Evolutionary conservation across 2,113 vertebrate genomes (phyloP), one percentile per base, ranked within the genome.

Genomic region (Hiodon alosoides): DNA sequence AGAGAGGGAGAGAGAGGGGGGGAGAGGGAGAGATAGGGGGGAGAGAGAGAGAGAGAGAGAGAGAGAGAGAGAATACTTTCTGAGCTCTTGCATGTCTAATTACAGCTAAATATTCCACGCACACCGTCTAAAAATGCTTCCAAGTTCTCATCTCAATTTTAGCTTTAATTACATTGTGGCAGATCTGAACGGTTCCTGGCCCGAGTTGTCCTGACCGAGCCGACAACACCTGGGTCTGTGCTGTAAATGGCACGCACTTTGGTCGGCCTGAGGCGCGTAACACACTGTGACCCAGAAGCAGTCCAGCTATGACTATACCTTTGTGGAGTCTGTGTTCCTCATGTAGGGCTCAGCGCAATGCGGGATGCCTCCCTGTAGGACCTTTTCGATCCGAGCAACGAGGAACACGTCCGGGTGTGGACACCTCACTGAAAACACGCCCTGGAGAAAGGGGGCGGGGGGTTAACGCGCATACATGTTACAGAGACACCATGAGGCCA

Each of bases 271-370:
- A 31, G 31, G 31, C 31, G 31, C 31, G 58, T 59, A 14, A 8
- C 58, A 59, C 58, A 31, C 31, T 31, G 31, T 31, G 31, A 59
- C 9, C 7, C 58, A 59, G 9, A 14, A 14, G 58, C 14, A 3
- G 2, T 6, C 47, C 11, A 7, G 3, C 17, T 69, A 14, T 62
- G 5, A 13, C 17, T 5, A 3, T 89, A 96, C 97, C 95, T 99
- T 99, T 51, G 92, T 87, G 0, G 96, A 98, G 85, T 99, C 97
- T 0, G 96, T 96, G 82, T 92, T 98, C 88, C 93, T 99, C 95
- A 95, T 98, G 77, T 99, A 98, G 0, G 96, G 95, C n/a, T 99
- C 97, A n/a, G 94, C 95, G 74, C 95, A 98, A 67, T 99, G 97
- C 0, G 97, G 82, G 78, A 99, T 96, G 59, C 97, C 95, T 5